These are phyloP conservation scores for Pyrochroa serraticornis DNA, from an alignment of 2,888 invertebrate genomes.

Conservation along the genomic window DNA sequence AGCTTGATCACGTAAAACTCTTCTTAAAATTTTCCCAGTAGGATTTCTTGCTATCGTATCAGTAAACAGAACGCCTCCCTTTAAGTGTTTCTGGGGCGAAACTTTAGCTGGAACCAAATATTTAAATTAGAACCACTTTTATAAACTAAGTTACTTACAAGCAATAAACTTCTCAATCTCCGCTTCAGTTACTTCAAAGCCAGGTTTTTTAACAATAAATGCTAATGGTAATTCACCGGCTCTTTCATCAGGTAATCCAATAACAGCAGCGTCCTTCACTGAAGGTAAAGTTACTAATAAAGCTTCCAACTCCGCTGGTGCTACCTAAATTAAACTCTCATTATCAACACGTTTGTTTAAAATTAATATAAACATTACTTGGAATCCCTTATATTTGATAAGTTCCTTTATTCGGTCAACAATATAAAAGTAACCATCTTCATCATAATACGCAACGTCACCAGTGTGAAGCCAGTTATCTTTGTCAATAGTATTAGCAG, in stretches of 20 bases:
- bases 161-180: slow-evolving; percentile 59
- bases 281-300: slow-evolving; percentile 73
- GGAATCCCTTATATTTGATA: slow-evolving; percentile 89
- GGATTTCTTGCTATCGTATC: slow-evolving; percentile 71
- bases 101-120: slow-evolving; percentile 43
- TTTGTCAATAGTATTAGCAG: slow-evolving; percentile 69
- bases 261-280: slow-evolving; percentile 81
- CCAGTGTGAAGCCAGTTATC: slow-evolving; percentile 84
- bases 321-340: slow-evolving; percentile 60
- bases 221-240: slow-evolving; percentile 81
- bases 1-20: slow-evolving; percentile 62
- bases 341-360: neutral
- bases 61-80: slow-evolving; percentile 72
- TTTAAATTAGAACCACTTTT: neutral
- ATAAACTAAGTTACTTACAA: slow-evolving; percentile 34
- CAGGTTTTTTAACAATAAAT: slow-evolving; percentile 72
- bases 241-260: slow-evolving; percentile 75
- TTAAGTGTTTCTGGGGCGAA: slow-evolving; percentile 68
- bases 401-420: slow-evolving; percentile 90
- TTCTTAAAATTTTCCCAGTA: slow-evolving; percentile 72
- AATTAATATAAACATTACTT: slow-evolving; percentile 60
- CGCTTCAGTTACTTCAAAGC: slow-evolving; percentile 58
- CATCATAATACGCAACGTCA: slow-evolving; percentile 84
- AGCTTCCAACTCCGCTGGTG: slow-evolving; percentile 88
- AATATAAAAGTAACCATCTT: slow-evolving; percentile 79